Percentiles rank a stretch among this genome's conserved stretches.
Conservation (phyloP, 2,888 invertebrate genomes). For the Sarcophaga variegata region DNA sequence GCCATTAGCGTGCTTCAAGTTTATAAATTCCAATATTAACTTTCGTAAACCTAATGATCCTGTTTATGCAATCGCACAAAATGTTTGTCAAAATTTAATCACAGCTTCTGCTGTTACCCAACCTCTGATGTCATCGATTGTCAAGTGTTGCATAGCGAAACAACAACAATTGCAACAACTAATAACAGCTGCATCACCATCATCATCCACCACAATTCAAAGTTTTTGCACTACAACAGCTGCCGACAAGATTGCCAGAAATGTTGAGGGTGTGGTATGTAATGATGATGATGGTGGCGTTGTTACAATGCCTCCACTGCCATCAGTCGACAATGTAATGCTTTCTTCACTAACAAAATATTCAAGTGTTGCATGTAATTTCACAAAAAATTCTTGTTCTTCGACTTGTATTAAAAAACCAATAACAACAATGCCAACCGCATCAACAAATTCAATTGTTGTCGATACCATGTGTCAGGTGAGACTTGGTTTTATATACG, state of each 20-base stretch:
- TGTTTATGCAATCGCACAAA: conserved; percentile 81
- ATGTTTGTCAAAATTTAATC: conserved; percentile 76
- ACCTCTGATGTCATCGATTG: conserved; percentile 76
- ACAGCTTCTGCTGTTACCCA: conserved; percentile 77
- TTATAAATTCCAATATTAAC: conserved; percentile 70
- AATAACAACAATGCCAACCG: conserved; percentile 55
- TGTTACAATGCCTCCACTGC: conserved; percentile 11
- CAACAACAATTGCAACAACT: conserved; percentile 64
- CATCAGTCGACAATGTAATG: not conserved
- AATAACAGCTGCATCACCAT: conserved; percentile 35
- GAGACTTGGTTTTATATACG: conserved; percentile 68
- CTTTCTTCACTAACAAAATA: conserved; percentile 4
- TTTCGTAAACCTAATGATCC: conserved; percentile 75
- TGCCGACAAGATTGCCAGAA: conserved; percentile 42
- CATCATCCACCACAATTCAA: conserved; percentile 26
- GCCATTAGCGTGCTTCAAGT: conserved; percentile 57
- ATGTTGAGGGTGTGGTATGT: not conserved
- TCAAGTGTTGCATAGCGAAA: conserved; percentile 69
- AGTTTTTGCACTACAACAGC: conserved; percentile 35
- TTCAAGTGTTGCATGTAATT: conserved; percentile 56
- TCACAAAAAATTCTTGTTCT: conserved; percentile 54
- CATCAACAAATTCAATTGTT: conserved; percentile 67
- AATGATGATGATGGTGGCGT: not conserved
- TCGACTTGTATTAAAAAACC: conserved; percentile 41
- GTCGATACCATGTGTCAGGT: conserved; percentile 76